Conservation (phyloP, 2,888 invertebrate genomes). For the Doris montereyensis region DNA sequence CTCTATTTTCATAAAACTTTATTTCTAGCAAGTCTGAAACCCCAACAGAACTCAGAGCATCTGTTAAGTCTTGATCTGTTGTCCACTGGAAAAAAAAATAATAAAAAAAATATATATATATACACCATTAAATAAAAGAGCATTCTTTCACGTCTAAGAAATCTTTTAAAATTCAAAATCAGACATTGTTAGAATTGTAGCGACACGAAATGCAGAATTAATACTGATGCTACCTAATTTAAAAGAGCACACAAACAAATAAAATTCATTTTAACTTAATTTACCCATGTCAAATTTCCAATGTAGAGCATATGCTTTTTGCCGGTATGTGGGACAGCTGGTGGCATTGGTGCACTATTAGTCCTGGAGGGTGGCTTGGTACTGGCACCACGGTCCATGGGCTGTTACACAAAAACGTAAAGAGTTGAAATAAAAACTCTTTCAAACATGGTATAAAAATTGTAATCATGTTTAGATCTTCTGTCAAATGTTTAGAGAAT, state of each 20-base stretch:
- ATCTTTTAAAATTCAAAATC: too few species aligned
- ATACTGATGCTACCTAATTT: too few species aligned
- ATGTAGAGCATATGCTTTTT: conserved; percentile 86
- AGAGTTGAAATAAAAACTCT: too few species aligned
- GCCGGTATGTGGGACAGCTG: conserved; percentile 60
- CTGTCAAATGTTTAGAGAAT: too few species aligned
- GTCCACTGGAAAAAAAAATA: conserved; percentile 84
- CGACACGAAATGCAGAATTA: too few species aligned
- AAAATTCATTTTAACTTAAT: conserved; percentile 62
- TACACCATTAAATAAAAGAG: not conserved
- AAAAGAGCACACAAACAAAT: too few species aligned
- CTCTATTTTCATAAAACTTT: conserved; percentile 99
- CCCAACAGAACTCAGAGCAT: conserved; percentile 87
- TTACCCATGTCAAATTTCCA: conserved; percentile 98
- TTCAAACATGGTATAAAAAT: too few species aligned
- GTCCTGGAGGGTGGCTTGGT: conserved; percentile 31
- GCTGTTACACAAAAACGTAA: too few species aligned
- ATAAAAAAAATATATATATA: not conserved
- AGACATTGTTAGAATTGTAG: too few species aligned
- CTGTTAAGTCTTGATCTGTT: conserved; percentile 95
- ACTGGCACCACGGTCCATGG: conserved; percentile 33
- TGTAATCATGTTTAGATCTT: too few species aligned
- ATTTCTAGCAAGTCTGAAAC: conserved; percentile 96
- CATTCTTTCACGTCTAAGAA: too few species aligned
- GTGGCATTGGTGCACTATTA: conserved; percentile 39